Base-by-base conservation (phyloP, 2,113 vertebrate genomes). In the Sceloporus tristichus region DNA sequence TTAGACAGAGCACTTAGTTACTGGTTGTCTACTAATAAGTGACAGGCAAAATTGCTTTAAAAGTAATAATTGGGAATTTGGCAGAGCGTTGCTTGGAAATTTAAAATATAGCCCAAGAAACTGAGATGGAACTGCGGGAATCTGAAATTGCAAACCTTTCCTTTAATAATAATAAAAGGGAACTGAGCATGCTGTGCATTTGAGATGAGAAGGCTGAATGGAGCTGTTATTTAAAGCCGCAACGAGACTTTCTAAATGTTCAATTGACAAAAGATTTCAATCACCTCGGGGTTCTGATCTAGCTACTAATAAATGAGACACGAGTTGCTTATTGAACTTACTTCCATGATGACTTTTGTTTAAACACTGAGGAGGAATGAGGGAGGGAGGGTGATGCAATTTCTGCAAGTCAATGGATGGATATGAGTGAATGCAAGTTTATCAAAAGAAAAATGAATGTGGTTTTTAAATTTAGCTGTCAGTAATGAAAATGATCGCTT, bases 41-140 rank as follows among this genome's bases (percentile, higher is more conserved):
- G 34, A 13, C 62, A 92, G 23, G 10, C 54, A n/a, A 53, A 91
- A 87, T 18, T 74, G 16, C 78, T 78, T 79, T 85, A 90, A 91
- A 79, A 19, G 25, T 79, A 89, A 68, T 29, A 85, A 90, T 59
- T 89, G 71, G 79, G 5, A 1, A 85, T 23, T 10, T 86, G 88
- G 65, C 42, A 83, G 16, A 21, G 21, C 9, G 48, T 8, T 85
- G 2, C 1, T 91, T 88, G 76, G 71, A 86, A 77, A 62, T 78
- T 82, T 54, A 77, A 88, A 82, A 85, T 53, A 34, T 70, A 27
- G 79, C 4, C 8, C 18, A 59, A 71, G 54, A 21, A 90, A 29
- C 80, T 65, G 42, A 89, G 78, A 79, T 19, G 79, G 21, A 0
- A 53, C 11, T 79, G 19, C 8, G 59, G 74, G 7, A 9, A 88